Evolutionary conservation across 2,888 invertebrate genomes (phyloP).

Genomic region (Terebella lapidaria): DNA sequence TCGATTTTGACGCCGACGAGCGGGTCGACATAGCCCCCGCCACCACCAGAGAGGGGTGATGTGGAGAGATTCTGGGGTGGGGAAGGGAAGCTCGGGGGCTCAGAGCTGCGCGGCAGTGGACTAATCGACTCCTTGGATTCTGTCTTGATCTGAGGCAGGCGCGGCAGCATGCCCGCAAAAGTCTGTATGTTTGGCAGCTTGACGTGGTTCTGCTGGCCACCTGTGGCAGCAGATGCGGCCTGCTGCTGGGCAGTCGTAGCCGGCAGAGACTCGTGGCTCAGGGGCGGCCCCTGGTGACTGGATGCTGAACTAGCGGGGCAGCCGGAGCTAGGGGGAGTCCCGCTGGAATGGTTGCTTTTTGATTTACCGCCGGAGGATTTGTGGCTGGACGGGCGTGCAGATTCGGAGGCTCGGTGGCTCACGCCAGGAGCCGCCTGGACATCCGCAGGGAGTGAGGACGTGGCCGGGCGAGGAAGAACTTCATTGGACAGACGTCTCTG

Average conservation of each 20-base stretch:
- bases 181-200: constrained; percentile 22
- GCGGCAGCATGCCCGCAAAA: constrained; percentile 16
- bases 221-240: neutral
- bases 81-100: neutral
- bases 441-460: neutral
- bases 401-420: neutral
- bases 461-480: neutral
- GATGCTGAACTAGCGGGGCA: neutral
- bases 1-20: constrained; percentile 5
- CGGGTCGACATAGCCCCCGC: neutral
- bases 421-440: neutral
- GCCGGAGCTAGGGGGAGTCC: neutral
- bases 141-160: constrained; percentile 6
- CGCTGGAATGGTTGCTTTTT: neutral
- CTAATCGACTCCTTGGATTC: neutral
- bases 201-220: constrained; percentile 14
- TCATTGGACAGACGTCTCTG: constrained; percentile 1
- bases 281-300: neutral
- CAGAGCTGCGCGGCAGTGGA: neutral
- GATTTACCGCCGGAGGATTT: neutral
- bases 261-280: neutral
- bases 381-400: neutral
- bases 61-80: constrained; percentile 1
- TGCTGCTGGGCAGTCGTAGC: neutral
- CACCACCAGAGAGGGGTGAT: neutral